Percentiles rank a stretch among this genome's conserved stretches.
phyloP scores from a whole-genome alignment of 2,888 invertebrate species.

The Fragum fragum region DNA sequence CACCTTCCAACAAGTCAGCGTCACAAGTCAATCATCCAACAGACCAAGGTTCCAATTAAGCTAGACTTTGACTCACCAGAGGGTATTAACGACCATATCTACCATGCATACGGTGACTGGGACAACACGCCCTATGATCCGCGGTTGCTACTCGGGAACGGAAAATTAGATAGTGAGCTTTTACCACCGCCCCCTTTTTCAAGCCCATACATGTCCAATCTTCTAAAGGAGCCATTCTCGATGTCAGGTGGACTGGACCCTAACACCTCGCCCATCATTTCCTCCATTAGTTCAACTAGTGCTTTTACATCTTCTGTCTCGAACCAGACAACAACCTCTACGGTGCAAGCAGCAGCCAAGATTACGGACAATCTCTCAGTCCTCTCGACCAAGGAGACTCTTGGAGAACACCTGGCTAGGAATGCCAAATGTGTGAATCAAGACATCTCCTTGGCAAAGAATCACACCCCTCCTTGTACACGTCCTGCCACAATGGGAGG shows the following conservation, averaged over 20 bases:
- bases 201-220: constrained; percentile 75
- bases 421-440: constrained; percentile 57
- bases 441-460: constrained; percentile 31
- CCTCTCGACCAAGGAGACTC: constrained; percentile 53
- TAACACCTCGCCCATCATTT: constrained; percentile 59
- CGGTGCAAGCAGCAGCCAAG: constrained; percentile 59
- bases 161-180: constrained; percentile 77
- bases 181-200: constrained; percentile 82
- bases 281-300: constrained; percentile 72
- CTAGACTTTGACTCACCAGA: constrained; percentile 84
- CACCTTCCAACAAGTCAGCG: constrained; percentile 71
- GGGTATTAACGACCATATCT: constrained; percentile 83
- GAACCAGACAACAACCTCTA: constrained; percentile 57
- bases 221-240: constrained; percentile 70
- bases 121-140: constrained; percentile 82
- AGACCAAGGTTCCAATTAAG: constrained; percentile 78
- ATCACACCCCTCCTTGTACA: constrained; percentile 75
- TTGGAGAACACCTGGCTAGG: constrained; percentile 59
- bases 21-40: constrained; percentile 72
- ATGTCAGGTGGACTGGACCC: constrained; percentile 59
- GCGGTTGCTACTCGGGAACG: constrained; percentile 76
- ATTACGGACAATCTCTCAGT: constrained; percentile 64
- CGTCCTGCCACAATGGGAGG: constrained; percentile 82
- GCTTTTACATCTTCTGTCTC: constrained; percentile 74
- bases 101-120: constrained; percentile 85